A percentile compares a stretch with the other conserved stretches of the same genome.
Conservation (phyloP, 1,140 invertebrate genomes). For the Eriosoma lanigerum region DNA sequence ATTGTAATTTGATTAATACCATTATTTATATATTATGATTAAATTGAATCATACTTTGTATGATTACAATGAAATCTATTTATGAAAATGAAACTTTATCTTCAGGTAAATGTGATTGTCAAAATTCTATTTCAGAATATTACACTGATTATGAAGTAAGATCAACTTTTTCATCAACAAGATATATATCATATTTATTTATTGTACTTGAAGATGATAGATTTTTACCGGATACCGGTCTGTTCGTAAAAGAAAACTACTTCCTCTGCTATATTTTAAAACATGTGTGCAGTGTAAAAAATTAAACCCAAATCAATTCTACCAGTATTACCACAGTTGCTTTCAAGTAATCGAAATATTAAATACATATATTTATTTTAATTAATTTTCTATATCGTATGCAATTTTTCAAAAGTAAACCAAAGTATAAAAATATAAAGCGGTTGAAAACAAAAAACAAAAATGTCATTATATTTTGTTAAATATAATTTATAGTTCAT, state of each 20-base stretch:
- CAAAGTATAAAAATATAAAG: no score
- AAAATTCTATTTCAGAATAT: neutral
- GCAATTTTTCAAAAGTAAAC: no score
- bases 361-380: no score
- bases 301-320: neutral
- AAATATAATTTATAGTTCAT: no score
- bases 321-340: neutral
- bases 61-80: neutral
- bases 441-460: no score
- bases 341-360: constrained; percentile 15
- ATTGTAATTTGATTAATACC: no score
- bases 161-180: neutral
- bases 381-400: no score
- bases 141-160: neutral
- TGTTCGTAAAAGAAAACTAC: neutral
- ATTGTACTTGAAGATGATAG: neutral
- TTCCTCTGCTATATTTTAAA: neutral
- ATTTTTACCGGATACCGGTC: neutral
- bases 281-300: neutral
- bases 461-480: no score
- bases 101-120: neutral
- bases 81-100: neutral
- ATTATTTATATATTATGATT: no score
- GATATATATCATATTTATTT: neutral
- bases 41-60: neutral